Conservation (phyloP, 2,113 vertebrate species). For the Strix uralensis region DNA sequence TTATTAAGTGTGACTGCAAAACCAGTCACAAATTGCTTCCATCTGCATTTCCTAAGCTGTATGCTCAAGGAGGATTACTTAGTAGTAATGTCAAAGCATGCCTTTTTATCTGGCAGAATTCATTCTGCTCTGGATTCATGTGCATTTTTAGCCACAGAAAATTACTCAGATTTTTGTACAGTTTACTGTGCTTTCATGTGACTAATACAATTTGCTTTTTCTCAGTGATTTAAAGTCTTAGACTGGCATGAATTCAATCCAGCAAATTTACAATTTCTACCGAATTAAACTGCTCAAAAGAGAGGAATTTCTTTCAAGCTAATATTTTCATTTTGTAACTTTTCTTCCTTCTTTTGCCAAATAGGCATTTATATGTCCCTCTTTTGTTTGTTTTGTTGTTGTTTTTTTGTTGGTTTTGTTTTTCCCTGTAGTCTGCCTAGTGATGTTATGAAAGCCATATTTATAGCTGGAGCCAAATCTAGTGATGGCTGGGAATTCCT, state of each 20-base stretch:
- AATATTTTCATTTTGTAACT: not conserved
- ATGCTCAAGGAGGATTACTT: not conserved
- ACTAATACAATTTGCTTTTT: not conserved
- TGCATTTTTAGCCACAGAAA: not conserved
- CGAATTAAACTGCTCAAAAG: not conserved
- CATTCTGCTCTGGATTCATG: not conserved
- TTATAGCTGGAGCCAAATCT: constrained; percentile 84
- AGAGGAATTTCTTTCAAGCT: not conserved
- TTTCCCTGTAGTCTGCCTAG: constrained; percentile 80
- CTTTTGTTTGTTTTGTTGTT: not conserved
- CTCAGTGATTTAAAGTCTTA: not conserved
- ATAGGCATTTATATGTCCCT: not conserved
- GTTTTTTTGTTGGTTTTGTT: not conserved
- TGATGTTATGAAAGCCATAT: constrained; percentile 85
- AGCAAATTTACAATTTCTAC: not conserved
- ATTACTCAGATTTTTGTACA: not conserved
- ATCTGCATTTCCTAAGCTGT: not conserved
- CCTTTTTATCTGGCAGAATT: not conserved
- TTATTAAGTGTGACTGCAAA: not conserved
- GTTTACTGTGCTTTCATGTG: not conserved
- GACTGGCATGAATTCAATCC: not conserved
- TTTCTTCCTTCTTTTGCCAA: constrained; percentile 2
- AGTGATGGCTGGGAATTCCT: constrained; percentile 79
- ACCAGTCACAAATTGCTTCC: not conserved
- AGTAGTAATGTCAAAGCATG: not conserved